Conservation (phyloP, 2,888 invertebrate species). For the Helobdella robusta region DNA sequence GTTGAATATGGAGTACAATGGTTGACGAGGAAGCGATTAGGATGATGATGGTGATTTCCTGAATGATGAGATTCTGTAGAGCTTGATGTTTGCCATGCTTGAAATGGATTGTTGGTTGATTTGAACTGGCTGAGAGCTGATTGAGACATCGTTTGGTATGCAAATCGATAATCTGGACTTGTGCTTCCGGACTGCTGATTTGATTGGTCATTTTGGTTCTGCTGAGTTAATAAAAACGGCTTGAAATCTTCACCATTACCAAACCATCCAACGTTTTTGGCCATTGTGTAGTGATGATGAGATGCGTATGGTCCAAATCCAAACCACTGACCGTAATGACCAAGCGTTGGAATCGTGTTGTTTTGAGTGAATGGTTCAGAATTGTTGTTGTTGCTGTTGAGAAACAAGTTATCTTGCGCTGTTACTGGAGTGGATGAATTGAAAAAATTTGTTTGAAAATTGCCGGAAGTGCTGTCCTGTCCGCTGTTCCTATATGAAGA, state of each 20-base stretch:
- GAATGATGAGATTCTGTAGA: too few species aligned
- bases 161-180: slow-evolving; percentile 11
- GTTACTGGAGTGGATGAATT: too few species aligned
- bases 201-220: not conserved
- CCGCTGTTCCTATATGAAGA: too few species aligned
- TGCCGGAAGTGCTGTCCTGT: too few species aligned
- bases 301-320: slow-evolving; percentile 22
- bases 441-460: too few species aligned
- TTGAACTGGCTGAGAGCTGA: slow-evolving; percentile 19
- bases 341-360: not conserved
- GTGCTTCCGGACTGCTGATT: not conserved
- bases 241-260: slow-evolving; percentile 11
- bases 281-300: not conserved
- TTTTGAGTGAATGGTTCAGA: too few species aligned
- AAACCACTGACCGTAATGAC: slow-evolving; percentile 23
- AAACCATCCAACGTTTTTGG: slow-evolving; percentile 6
- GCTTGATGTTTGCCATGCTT: slow-evolving; percentile 16
- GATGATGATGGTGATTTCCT: too few species aligned
- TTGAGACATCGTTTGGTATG: not conserved
- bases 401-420: too few species aligned
- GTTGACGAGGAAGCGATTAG: slow-evolving; percentile 2
- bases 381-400: too few species aligned
- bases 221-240: slow-evolving; percentile 13
- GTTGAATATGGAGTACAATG: slow-evolving; percentile 1
- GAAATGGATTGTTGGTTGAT: not conserved